Conservation (phyloP, 1,140 invertebrate genomes). For the Drosophila tropicalis region DNA sequence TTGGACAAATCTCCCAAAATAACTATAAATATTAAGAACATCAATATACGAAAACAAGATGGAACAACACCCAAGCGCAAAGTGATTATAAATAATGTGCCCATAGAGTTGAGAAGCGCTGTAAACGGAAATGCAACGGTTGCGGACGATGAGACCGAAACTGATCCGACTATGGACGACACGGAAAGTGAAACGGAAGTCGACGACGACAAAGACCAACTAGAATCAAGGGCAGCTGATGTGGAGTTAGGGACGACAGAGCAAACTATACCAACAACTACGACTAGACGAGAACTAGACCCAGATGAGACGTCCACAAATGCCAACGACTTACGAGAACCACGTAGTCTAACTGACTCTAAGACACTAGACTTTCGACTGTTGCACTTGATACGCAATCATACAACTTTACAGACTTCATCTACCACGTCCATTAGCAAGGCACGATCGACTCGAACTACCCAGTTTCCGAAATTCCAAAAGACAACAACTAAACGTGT, state of each 20-base stretch:
- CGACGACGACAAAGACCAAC: constrained; percentile 7
- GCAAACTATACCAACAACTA: not conserved
- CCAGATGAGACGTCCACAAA: not conserved
- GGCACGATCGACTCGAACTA: constrained; percentile 31
- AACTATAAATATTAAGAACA: constrained; percentile 55
- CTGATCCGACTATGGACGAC: not conserved
- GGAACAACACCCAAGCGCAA: constrained; percentile 44
- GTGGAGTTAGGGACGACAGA: constrained; percentile 13
- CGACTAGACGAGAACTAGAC: constrained; percentile 8
- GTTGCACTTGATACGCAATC: constrained; percentile 34
- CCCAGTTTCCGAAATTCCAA: constrained; percentile 48
- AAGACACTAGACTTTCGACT: constrained; percentile 14
- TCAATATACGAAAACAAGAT: constrained; percentile 42
- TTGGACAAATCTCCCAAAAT: constrained; percentile 70
- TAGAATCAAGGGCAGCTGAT: not conserved
- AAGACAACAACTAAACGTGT: constrained; percentile 61
- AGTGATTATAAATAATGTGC: constrained; percentile 76
- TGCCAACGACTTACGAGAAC: not conserved
- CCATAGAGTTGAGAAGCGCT: constrained; percentile 64
- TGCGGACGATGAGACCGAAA: constrained; percentile 28
- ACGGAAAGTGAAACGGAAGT: not conserved
- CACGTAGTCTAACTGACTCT: not conserved
- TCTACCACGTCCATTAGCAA: constrained; percentile 15
- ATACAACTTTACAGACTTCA: not conserved
- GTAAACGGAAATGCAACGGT: not conserved